phyloP scores from a whole-genome alignment of 2,888 invertebrate genomes.

The Smittia sp. region DNA sequence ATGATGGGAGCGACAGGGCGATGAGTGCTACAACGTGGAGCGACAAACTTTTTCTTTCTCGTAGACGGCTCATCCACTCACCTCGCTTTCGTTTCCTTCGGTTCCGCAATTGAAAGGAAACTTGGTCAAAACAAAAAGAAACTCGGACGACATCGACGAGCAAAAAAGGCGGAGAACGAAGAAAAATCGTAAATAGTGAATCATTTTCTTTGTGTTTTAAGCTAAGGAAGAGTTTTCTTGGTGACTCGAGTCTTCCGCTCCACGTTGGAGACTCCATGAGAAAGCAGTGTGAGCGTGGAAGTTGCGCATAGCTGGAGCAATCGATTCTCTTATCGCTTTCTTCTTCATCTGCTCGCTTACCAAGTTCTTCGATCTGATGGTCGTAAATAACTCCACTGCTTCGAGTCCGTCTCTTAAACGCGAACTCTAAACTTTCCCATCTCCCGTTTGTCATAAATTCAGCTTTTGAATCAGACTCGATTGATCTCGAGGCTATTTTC shows the following conservation, averaged over 20 bases:
- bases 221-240: neutral
- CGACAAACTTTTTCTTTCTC: constrained; percentile 13
- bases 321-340: neutral
- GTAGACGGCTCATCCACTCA: neutral
- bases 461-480: neutral
- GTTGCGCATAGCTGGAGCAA: constrained; percentile 12
- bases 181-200: constrained; percentile 15
- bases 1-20: neutral
- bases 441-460: neutral
- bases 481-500: neutral
- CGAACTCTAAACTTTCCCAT: neutral
- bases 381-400: neutral
- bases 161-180: neutral
- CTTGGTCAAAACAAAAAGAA: constrained; percentile 28
- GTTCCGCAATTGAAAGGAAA: neutral
- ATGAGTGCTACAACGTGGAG: constrained; percentile 6
- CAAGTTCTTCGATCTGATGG: neutral
- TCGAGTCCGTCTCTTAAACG: neutral
- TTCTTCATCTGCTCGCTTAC: neutral
- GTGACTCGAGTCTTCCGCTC: neutral
- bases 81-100: constrained; percentile 1
- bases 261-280: neutral
- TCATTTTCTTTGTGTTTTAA: neutral
- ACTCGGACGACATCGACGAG: neutral
- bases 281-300: neutral